These are phyloP conservation scores for Ondatra zibethicus DNA, from an alignment of 2,113 vertebrate genomes.

Conservation along the genomic window DNA sequence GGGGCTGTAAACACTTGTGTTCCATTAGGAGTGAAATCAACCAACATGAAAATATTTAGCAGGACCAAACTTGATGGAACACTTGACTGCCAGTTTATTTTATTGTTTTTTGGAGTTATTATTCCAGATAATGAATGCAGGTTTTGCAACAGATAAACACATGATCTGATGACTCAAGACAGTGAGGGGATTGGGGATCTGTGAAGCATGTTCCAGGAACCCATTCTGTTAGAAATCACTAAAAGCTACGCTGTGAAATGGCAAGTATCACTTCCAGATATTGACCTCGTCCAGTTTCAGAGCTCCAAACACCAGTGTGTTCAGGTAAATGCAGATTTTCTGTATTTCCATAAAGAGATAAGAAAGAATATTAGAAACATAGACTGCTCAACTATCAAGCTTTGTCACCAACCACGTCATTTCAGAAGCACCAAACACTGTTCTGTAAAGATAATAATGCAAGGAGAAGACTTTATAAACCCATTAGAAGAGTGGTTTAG, in stretches of 20 bases:
- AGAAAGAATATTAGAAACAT: background rate
- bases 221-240: background rate
- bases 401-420: background rate
- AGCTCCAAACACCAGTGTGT: background rate
- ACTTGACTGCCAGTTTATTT: background rate
- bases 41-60: constrained; percentile 35
- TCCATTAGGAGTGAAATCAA: constrained; percentile 41
- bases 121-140: constrained; percentile 19
- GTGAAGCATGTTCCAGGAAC: background rate
- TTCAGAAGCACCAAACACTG: background rate
- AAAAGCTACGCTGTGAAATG: background rate
- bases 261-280: background rate
- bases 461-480: background rate
- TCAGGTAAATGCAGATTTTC: background rate
- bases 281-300: background rate
- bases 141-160: constrained; percentile 9
- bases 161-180: background rate
- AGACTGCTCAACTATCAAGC: background rate
- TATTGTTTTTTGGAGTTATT: constrained; percentile 9
- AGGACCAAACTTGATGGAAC: background rate
- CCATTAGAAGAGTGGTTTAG: too few species aligned
- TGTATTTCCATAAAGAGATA: background rate
- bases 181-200: background rate
- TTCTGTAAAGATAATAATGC: background rate
- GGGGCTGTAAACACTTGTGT: constrained; percentile 8